phyloP scores from a whole-genome alignment of 2,113 vertebrate species.

The Oceanodroma tethys region DNA sequence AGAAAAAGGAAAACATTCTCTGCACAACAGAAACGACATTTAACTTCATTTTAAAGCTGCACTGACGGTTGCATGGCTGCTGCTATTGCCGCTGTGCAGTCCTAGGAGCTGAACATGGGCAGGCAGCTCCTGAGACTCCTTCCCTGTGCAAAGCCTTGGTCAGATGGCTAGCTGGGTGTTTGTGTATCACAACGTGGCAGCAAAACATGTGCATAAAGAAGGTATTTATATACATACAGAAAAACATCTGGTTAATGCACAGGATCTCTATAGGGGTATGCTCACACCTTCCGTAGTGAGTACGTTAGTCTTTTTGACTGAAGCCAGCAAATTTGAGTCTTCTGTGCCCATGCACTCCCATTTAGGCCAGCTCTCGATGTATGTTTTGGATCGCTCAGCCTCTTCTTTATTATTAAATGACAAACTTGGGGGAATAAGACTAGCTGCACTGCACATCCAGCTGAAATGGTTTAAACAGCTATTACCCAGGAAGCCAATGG shows the following conservation, averaged over 20 bases:
- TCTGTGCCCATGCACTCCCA: not conserved
- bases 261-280: fast-evolving
- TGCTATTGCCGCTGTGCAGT: not conserved
- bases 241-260: not conserved
- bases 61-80: not conserved
- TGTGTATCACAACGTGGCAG: not conserved
- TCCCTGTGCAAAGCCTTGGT: not conserved
- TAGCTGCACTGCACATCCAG: not conserved
- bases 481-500: not conserved
- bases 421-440: not conserved
- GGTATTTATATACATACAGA: not conserved
- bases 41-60: not conserved
- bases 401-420: not conserved
- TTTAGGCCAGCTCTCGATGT: not conserved
- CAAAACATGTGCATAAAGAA: not conserved
- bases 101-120: not conserved
- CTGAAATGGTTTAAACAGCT: not conserved
- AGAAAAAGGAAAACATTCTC: not conserved
- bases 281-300: fast-evolving
- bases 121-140: not conserved
- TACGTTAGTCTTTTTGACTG: not conserved
- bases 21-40: not conserved
- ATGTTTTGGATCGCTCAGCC: not conserved
- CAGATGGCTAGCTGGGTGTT: not conserved
- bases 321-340: not conserved